Evolutionary conservation across 2,797 vertebrate species (phyloP), one percentile per base, ranked within the genome.

Genomic region (Falco rusticolus): DNA sequence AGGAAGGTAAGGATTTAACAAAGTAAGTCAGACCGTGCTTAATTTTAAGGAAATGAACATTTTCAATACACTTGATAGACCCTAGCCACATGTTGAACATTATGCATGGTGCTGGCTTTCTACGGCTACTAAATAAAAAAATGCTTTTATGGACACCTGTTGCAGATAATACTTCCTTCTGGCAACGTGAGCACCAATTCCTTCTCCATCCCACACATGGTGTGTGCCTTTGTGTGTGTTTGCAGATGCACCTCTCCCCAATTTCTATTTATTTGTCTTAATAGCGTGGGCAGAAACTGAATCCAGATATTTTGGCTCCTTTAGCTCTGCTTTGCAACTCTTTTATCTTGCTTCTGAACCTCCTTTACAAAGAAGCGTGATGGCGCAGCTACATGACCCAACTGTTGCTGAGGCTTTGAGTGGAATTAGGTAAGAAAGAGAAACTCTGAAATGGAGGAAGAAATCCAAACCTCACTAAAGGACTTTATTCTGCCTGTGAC

Each of bases 301-400:
- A 95, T 70, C 77, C 80, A 90, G 88, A 90, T 80, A 87, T 57
- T 84, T 82, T 94, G 92, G 88, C 94, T 95, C 56, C 91, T 83
- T 70, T 3, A 48, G 43, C 54, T 89, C 76, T 21, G 34, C 33
- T 50, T 57, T 87, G 66, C 68, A 87, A 59, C 57, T 59, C 93
- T 95, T 92, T 95, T 59, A 89, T 95, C 92, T 92, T 6, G 0
- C 34, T 39, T 85, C 71, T 85, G 74, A 94, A 53, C 64, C 25
- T 57, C 94, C 50, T 63, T 37, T 50, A 57, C 17, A 43, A 82
- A 74, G 54, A 92, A 68, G 60, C 26, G 29, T 22, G 77, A 45
- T 41, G 45, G 71, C 2, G 7, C 61, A 91, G 72, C 60, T 51
- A 75, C 8, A 10, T 9, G 56, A 75, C 34, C 29, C 41, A 70